A percentile compares a stretch with the other conserved stretches of the same genome.
Evolutionary conservation across 2,797 vertebrate genomes (phyloP).

Genomic region (Rhabdophis nuchalis): DNA sequence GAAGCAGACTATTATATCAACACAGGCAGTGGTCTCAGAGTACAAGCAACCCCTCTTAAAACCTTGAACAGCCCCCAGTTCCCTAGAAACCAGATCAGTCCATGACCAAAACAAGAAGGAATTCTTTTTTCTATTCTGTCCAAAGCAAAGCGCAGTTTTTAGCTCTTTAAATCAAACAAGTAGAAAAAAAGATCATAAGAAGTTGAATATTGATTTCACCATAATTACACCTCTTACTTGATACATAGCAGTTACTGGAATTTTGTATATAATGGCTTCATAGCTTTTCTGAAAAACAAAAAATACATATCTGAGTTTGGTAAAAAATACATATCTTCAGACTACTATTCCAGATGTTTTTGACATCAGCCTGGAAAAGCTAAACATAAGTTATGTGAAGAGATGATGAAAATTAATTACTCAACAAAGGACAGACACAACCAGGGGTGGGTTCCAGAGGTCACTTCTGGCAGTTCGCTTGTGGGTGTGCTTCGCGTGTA

Average conservation of each 20-base stretch:
- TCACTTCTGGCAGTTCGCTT: no score
- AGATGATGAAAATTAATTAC: not conserved
- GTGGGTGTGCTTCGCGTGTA: no score
- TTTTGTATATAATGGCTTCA: not conserved
- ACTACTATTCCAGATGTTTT: not conserved
- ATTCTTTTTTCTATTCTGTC: not conserved
- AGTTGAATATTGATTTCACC: not conserved
- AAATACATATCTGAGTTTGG: not conserved
- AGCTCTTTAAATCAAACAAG: not conserved
- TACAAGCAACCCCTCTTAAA: not conserved
- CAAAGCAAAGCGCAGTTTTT: not conserved
- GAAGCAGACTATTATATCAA: not conserved
- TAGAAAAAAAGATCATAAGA: not conserved
- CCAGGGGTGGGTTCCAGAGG: no score
- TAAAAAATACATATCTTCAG: no score
- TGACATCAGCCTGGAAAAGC: not conserved
- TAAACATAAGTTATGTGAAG: not conserved
- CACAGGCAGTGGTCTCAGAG: not conserved
- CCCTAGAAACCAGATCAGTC: not conserved
- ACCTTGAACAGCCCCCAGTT: not conserved
- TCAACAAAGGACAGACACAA: not conserved
- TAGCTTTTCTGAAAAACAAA: not conserved
- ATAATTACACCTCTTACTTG: not conserved
- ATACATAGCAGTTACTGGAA: not conserved
- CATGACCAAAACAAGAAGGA: not conserved